A percentile compares a stretch with the other conserved stretches of the same genome.
phyloP scores from a whole-genome alignment of 2,113 vertebrate species.

The Larimichthys crocea region DNA sequence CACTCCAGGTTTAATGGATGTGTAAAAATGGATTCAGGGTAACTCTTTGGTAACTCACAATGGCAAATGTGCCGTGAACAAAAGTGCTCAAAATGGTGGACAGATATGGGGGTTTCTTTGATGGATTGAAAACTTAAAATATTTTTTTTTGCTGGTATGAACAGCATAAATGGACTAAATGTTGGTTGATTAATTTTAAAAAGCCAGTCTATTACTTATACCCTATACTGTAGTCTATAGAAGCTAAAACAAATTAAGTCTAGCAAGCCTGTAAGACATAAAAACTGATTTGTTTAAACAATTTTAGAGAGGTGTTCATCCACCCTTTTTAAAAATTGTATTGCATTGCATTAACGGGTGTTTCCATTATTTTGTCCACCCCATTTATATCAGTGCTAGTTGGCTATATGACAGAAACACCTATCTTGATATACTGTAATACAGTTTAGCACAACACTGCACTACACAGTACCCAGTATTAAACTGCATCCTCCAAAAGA shows the following conservation, averaged over 20 bases:
- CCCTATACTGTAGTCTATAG: neutral
- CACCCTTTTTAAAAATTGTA: neutral
- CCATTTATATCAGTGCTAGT: neutral
- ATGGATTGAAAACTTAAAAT: constrained; percentile 8
- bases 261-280: neutral
- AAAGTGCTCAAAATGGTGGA: constrained; percentile 8
- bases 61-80: constrained; percentile 21
- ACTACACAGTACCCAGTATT: too few relatives aligned
- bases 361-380: neutral
- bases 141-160: neutral
- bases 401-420: neutral
- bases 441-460: too few relatives aligned
- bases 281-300: neutral
- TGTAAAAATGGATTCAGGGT: constrained; percentile 55
- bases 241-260: neutral
- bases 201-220: neutral
- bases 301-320: neutral
- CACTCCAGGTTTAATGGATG: constrained; percentile 58
- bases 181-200: neutral
- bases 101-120: constrained; percentile 1
- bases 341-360: neutral
- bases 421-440: neutral
- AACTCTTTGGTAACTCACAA: constrained; percentile 39
- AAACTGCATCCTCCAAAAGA: too few relatives aligned
- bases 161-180: neutral